Conservation (phyloP, 2,888 invertebrate genomes). For the Lutraria lutraria region DNA sequence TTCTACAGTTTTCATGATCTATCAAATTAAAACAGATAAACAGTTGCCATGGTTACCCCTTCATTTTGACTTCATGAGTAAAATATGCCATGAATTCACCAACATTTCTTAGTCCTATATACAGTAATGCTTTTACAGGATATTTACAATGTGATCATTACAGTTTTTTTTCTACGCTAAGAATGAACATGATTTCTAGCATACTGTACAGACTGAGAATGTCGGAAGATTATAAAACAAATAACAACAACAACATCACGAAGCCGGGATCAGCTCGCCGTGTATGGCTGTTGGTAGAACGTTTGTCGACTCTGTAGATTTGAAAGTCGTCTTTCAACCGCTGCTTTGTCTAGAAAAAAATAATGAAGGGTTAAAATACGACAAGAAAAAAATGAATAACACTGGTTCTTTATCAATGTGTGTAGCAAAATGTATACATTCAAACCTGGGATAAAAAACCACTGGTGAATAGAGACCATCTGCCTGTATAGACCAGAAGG, state of each 20-base stretch:
- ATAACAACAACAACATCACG: not conserved
- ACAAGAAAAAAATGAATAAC: too few relatives aligned
- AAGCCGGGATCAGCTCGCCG: constrained; percentile 31
- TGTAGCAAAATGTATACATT: too few relatives aligned
- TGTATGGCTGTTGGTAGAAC: constrained; percentile 54
- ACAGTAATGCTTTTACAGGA: constrained; percentile 20
- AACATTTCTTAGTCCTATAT: not conserved
- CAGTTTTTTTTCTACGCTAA: not conserved
- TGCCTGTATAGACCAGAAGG: too few relatives aligned
- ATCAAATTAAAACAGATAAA: not conserved
- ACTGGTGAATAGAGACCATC: too few relatives aligned
- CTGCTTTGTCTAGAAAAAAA: constrained; percentile 62
- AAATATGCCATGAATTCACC: not conserved
- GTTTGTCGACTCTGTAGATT: constrained; percentile 63
- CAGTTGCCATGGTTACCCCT: not conserved
- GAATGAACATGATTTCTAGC: not conserved
- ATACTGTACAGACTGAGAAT: constrained; percentile 20
- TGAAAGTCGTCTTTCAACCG: constrained; percentile 66
- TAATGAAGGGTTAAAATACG: not conserved
- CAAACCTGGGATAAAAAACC: too few relatives aligned
- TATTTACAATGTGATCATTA: constrained; percentile 8
- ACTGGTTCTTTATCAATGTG: too few relatives aligned
- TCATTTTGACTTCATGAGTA: not conserved
- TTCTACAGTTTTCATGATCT: not conserved
- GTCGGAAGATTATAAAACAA: constrained; percentile 14